These are phyloP conservation scores for Vipera ursinii DNA, from an alignment of 2,797 vertebrate species.

Conservation along the genomic window DNA sequence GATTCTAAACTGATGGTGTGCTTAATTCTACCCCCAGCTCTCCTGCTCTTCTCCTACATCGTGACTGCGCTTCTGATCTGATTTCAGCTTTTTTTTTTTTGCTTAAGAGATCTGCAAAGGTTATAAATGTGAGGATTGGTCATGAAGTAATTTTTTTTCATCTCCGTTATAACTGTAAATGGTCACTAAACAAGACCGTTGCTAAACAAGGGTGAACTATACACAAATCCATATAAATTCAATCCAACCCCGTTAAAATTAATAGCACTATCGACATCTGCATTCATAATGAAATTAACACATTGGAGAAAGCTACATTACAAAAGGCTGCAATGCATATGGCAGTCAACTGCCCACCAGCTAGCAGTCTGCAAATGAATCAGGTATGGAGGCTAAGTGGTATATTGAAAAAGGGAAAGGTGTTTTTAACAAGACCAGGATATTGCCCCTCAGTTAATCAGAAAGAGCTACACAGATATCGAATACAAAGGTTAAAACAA, in stretches of 20 bases:
- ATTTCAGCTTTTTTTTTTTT: neutral
- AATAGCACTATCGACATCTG: neutral
- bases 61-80: neutral
- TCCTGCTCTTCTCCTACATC: neutral
- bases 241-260: neutral
- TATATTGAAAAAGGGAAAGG: neutral
- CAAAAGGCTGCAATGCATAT: neutral
- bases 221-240: neutral
- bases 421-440: neutral
- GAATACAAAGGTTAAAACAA: rapidly evolving
- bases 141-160: neutral
- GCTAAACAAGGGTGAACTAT: neutral
- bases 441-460: neutral
- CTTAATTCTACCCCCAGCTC: neutral
- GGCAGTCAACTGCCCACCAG: neutral
- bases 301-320: neutral
- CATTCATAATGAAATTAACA: neutral
- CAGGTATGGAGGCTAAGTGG: neutral
- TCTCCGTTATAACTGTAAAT: neutral
- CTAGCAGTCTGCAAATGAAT: neutral
- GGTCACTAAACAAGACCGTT: neutral
- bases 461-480: neutral
- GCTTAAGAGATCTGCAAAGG: neutral
- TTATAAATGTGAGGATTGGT: neutral
- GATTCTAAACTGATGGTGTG: neutral